Evolutionary conservation across 2,113 vertebrate genomes (phyloP).

Genomic region (Chlorocebus sabaeus): DNA sequence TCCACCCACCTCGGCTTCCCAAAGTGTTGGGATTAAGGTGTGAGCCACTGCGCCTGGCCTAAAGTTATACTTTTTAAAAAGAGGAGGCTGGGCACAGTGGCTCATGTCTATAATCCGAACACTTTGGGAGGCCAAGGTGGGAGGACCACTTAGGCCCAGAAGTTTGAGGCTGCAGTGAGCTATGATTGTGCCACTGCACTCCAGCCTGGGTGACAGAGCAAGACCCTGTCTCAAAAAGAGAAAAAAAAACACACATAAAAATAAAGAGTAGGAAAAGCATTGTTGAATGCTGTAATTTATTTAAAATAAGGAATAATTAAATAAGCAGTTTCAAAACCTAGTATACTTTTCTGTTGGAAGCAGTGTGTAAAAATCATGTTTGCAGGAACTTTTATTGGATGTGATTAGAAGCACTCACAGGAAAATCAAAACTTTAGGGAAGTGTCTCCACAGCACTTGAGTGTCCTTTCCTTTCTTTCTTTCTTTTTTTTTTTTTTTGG

Average conservation of each 20-base stretch:
- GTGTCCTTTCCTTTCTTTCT: not conserved
- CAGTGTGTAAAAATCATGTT: not conserved
- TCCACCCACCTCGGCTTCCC: no score
- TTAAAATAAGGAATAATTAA: conserved; percentile 22
- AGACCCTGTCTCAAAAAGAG: no score
- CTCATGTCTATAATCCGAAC: no score
- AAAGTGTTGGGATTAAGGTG: no score
- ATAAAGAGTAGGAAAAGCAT: not conserved
- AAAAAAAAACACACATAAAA: not conserved
- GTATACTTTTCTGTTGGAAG: not conserved
- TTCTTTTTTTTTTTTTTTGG: not conserved
- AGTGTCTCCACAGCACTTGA: not conserved
- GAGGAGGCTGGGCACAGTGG: no score
- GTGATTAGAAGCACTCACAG: not conserved
- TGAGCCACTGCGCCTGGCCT: no score
- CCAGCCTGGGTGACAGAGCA: no score
- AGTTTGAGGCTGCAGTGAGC: no score
- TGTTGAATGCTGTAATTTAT: not conserved
- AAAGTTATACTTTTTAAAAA: no score
- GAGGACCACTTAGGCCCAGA: no score
- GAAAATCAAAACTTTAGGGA: not conserved
- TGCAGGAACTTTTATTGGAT: not conserved
- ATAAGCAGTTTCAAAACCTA: not conserved
- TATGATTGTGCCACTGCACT: no score
- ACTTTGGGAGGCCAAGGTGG: no score